Conservation (phyloP, 1,140 invertebrate genomes). For the Drosophila murphyi region DNA sequence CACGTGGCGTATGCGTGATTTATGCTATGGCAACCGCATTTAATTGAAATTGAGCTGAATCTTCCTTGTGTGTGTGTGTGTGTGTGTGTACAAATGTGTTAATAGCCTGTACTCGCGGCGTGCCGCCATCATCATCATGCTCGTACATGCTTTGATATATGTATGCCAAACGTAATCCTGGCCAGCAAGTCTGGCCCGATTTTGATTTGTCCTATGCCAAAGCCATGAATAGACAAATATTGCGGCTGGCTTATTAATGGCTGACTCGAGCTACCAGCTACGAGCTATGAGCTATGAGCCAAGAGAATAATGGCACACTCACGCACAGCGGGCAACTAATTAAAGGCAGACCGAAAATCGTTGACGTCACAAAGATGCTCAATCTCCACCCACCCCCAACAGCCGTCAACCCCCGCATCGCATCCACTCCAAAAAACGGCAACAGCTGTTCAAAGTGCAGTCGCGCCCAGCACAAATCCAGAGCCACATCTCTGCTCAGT, state of each 20-base stretch:
- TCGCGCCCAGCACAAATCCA: slow-evolving; percentile 34
- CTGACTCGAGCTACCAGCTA: slow-evolving; percentile 38
- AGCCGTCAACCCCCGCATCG: no score
- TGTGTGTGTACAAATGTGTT: slow-evolving; percentile 3
- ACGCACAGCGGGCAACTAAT: slow-evolving; percentile 56
- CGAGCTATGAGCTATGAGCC: no score
- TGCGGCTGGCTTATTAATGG: slow-evolving; percentile 72
- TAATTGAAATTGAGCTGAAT: slow-evolving; percentile 61
- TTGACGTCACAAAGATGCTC: slow-evolving; percentile 53
- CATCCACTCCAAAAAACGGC: slow-evolving; percentile 22
- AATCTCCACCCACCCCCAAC: neutral
- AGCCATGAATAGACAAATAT: slow-evolving; percentile 69
- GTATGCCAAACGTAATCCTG: slow-evolving; percentile 31
- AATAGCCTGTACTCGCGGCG: slow-evolving; percentile 35
- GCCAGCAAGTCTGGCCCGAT: slow-evolving; percentile 39
- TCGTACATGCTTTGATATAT: slow-evolving; percentile 4
- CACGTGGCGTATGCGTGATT: slow-evolving; percentile 72
- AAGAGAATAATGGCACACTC: slow-evolving; percentile 33
- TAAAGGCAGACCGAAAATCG: slow-evolving; percentile 39
- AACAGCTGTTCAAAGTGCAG: slow-evolving; percentile 71
- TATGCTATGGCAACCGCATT: slow-evolving; percentile 62
- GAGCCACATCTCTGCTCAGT: slow-evolving; percentile 1
- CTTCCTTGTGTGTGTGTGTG: slow-evolving; percentile 1
- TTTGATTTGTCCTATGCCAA: slow-evolving; percentile 42
- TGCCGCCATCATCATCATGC: slow-evolving; percentile 32